Evolutionary conservation across 2,797 vertebrate genomes (phyloP).

Genomic region (Chaenodraco wilsoni): DNA sequence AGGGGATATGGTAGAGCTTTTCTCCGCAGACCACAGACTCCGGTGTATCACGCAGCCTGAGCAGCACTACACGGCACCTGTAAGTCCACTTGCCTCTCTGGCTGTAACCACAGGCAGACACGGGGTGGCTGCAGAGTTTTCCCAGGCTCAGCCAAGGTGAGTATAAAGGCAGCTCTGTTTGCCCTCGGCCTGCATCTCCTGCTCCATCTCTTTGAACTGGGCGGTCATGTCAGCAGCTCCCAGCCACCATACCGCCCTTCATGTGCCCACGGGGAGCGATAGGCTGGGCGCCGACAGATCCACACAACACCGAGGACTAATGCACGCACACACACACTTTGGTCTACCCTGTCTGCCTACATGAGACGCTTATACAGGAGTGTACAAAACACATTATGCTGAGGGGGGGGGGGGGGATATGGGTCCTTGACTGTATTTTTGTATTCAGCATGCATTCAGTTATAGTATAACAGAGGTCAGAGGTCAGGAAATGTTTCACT

Average conservation of each 20-base stretch:
- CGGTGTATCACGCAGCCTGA: slow-evolving; percentile 28
- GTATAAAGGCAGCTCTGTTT: slow-evolving; percentile 79
- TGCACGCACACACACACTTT: slow-evolving; percentile 4
- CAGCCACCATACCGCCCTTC: slow-evolving; percentile 69
- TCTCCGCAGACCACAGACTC: slow-evolving; percentile 33
- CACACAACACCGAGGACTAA: slow-evolving; percentile 50
- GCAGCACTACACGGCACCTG: slow-evolving; percentile 72
- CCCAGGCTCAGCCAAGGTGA: slow-evolving; percentile 71
- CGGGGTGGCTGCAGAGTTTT: slow-evolving; percentile 57
- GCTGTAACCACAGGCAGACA: slow-evolving; percentile 50
- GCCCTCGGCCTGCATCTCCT: slow-evolving; percentile 69
- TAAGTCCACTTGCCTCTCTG: slow-evolving; percentile 74
- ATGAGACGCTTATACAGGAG: slow-evolving; percentile 33
- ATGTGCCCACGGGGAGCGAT: slow-evolving; percentile 76
- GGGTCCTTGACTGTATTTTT: slow-evolving; percentile 16
- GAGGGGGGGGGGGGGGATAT: slow-evolving; percentile 5
- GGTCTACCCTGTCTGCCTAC: slow-evolving; percentile 21
- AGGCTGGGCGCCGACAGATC: slow-evolving; percentile 75
- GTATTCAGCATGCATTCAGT: slow-evolving; percentile 15
- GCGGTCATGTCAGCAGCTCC: slow-evolving; percentile 76
- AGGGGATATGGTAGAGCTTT: slow-evolving; percentile 28
- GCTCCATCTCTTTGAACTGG: slow-evolving; percentile 79
- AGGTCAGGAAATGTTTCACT: too few species aligned
- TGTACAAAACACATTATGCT: slow-evolving; percentile 33
- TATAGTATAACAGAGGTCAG: not conserved